A percentile compares a stretch with the other conserved stretches of the same genome.
Evolutionary conservation across 2,113 vertebrate genomes (phyloP).

Genomic region (Pavo muticus): DNA sequence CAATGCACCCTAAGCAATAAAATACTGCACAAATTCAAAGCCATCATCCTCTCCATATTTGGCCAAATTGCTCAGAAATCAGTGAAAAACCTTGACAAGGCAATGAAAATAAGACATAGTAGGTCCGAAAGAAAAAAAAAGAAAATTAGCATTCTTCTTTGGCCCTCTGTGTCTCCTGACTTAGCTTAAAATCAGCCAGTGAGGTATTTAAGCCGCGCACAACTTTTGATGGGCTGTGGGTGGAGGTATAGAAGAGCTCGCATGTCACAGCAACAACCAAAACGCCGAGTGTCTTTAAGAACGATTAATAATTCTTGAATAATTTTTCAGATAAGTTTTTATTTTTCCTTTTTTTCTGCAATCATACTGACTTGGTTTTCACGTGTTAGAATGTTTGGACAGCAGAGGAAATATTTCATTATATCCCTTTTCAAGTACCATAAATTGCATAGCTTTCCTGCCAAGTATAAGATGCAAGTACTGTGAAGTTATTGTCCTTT

Average conservation of each 20-base stretch:
- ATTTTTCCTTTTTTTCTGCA: not conserved
- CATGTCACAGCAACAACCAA: not conserved
- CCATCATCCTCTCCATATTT: constrained; percentile 33
- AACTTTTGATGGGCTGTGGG: not conserved
- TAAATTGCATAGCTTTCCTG: not conserved
- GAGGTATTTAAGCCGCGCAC: not conserved
- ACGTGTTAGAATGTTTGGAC: not conserved
- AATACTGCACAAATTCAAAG: constrained; percentile 29
- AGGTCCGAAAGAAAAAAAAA: not conserved
- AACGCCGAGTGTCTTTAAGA: not conserved
- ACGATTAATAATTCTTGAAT: not conserved
- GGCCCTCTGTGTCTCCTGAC: not conserved
- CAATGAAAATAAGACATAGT: constrained; percentile 6
- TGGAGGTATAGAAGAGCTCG: not conserved
- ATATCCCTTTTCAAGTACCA: not conserved
- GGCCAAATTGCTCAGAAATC: not conserved
- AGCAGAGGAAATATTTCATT: not conserved
- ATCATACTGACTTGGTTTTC: not conserved
- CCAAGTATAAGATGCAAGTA: not conserved
- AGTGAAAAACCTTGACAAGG: not conserved
- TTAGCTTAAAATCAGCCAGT: not conserved
- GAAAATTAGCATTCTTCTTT: not conserved
- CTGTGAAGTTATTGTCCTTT: not conserved
- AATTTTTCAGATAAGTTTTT: not conserved
- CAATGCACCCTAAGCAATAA: constrained; percentile 9